Conservation (phyloP, 2,797 vertebrate species). For the Cuniculus paca region DNA sequence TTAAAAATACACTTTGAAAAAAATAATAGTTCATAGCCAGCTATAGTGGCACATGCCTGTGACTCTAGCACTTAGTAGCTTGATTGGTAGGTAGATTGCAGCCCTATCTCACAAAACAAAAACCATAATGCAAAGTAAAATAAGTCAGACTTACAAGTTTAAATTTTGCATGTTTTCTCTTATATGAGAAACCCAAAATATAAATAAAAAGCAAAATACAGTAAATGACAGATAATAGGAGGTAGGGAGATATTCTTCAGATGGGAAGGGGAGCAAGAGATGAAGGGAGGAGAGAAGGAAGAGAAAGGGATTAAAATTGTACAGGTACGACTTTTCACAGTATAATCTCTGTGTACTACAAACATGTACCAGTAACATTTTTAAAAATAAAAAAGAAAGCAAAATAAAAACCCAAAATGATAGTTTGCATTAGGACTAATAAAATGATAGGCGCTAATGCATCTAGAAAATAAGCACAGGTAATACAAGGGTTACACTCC, state of each 20-base stretch:
- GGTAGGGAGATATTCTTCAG: neutral
- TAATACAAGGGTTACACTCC: neutral
- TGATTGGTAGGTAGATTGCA: neutral
- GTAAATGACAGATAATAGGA: neutral
- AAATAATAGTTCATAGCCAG: neutral
- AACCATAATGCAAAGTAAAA: neutral
- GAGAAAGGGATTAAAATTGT: neutral
- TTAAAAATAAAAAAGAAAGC: neutral
- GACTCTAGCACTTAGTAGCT: neutral
- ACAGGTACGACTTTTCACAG: neutral
- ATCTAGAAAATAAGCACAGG: conserved; percentile 13
- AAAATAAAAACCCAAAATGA: neutral
- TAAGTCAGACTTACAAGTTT: neutral
- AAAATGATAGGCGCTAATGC: conserved; percentile 5
- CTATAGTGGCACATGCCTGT: neutral
- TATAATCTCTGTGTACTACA: neutral
- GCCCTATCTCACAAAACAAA: neutral
- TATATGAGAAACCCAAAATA: neutral
- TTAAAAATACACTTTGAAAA: neutral
- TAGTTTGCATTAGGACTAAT: neutral
- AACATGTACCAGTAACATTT: neutral
- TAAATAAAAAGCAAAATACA: neutral
- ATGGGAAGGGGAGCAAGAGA: neutral
- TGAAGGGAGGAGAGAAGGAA: neutral
- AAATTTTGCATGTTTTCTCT: neutral